phyloP scores from a whole-genome alignment of 2,888 invertebrate species.

The Hyppa rectilinea region DNA sequence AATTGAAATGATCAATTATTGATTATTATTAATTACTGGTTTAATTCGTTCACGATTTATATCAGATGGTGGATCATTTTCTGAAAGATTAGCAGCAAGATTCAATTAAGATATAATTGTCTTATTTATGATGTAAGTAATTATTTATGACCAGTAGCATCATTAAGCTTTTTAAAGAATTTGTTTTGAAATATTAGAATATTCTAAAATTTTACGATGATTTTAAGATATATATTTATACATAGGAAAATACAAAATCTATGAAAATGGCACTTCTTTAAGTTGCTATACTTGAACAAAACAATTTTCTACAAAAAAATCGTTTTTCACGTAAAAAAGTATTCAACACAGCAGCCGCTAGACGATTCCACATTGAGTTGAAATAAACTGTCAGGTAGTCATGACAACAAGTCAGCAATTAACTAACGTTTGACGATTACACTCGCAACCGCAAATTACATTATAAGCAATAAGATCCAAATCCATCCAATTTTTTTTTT shows the following conservation, averaged over 20 bases:
- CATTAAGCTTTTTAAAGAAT: neutral
- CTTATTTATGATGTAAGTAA: neutral
- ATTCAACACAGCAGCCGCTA: neutral
- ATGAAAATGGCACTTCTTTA: neutral
- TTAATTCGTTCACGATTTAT: neutral
- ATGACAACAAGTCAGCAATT: slow-evolving; percentile 27
- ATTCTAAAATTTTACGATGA: neutral
- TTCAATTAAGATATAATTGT: neutral
- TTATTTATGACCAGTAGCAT: neutral
- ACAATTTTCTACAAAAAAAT: too few species aligned
- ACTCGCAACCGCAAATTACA: slow-evolving; percentile 16
- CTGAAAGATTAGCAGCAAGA: neutral
- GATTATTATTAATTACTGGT: neutral
- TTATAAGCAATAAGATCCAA: slow-evolving; percentile 4
- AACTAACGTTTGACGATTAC: neutral
- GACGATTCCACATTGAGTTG: slow-evolving; percentile 5
- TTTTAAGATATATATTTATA: too few species aligned
- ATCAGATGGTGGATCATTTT: neutral
- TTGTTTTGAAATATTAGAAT: neutral
- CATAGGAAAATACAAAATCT: neutral
- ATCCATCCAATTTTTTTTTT: too few species aligned
- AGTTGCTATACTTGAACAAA: neutral
- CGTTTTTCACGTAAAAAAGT: neutral
- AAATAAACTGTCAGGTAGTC: slow-evolving; percentile 3
- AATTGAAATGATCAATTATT: too few species aligned